phyloP scores from a whole-genome alignment of 2,888 invertebrate genomes.

The Latrodectus hesperus region DNA sequence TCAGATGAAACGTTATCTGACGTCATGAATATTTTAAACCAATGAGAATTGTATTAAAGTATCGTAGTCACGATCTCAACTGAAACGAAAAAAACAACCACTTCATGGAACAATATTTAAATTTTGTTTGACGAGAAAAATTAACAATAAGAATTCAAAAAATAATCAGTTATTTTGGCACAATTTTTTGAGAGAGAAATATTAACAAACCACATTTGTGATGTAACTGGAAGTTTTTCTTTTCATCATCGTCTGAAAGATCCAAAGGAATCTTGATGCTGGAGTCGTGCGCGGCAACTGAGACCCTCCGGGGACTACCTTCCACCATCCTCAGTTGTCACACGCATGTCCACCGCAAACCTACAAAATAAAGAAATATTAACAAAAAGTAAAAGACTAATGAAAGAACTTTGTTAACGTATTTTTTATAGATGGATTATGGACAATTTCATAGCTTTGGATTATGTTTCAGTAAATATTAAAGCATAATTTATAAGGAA shows the following conservation, averaged over 20 bases:
- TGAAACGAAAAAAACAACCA: too few relatives aligned
- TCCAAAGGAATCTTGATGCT: constrained; percentile 43
- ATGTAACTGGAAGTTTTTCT: neutral
- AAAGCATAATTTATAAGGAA: too few relatives aligned
- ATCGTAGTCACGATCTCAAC: too few relatives aligned
- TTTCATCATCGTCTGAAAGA: constrained; percentile 36
- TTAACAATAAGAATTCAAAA: neutral
- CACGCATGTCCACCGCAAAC: constrained; percentile 1
- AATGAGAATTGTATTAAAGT: too few relatives aligned
- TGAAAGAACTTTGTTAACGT: too few relatives aligned
- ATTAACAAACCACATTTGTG: neutral
- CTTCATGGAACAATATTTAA: neutral
- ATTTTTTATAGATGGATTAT: too few relatives aligned
- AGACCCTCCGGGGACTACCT: constrained; percentile 60
- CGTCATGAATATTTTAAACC: too few relatives aligned
- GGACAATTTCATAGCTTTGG: too few relatives aligned
- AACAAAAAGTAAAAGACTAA: neutral
- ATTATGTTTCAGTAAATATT: too few relatives aligned
- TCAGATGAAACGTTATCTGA: neutral
- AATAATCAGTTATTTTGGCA: neutral
- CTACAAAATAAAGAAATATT: constrained; percentile 9
- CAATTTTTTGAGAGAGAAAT: neutral
- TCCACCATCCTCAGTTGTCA: constrained; percentile 57
- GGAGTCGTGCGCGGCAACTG: constrained; percentile 48
- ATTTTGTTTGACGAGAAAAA: neutral